phyloP scores from a whole-genome alignment of 2,797 vertebrate species.

The Acropternis orthonyx region DNA sequence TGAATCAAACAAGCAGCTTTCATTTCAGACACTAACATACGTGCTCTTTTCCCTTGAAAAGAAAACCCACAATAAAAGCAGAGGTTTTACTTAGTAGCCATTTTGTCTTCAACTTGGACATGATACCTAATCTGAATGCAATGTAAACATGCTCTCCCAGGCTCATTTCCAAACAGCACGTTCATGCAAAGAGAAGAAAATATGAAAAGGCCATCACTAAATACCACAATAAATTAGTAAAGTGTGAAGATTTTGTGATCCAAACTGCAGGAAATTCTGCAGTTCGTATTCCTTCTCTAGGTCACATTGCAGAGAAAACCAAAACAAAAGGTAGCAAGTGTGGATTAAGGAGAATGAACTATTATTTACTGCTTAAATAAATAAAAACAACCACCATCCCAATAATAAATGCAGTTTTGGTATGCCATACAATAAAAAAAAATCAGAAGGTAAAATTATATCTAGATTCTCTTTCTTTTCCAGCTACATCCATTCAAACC shows the following conservation, averaged over 20 bases:
- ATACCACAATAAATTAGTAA: neutral
- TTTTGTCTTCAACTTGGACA: conserved; percentile 71
- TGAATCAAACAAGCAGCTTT: neutral
- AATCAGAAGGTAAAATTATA: neutral
- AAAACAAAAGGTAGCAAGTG: conserved; percentile 62
- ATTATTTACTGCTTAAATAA: neutral
- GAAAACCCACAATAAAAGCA: conserved; percentile 39
- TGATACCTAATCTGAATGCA: conserved; percentile 61
- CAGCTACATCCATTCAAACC: neutral
- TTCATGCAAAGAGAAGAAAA: conserved; percentile 3
- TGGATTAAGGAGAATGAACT: neutral
- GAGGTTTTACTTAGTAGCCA: conserved; percentile 70
- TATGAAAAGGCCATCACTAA: neutral
- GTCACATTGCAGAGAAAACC: conserved; percentile 49
- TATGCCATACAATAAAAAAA: neutral
- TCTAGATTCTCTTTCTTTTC: neutral
- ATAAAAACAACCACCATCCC: neutral
- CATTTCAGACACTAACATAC: neutral
- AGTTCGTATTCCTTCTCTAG: conserved; percentile 6
- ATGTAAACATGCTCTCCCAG: conserved; percentile 60
- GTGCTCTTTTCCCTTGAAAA: neutral
- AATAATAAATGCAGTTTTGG: neutral
- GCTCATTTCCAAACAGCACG: neutral
- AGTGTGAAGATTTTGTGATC: neutral
- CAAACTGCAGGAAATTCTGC: conserved; percentile 37